Base-by-base conservation (phyloP, 2,797 vertebrate species). In the Dermochelys coriacea region DNA sequence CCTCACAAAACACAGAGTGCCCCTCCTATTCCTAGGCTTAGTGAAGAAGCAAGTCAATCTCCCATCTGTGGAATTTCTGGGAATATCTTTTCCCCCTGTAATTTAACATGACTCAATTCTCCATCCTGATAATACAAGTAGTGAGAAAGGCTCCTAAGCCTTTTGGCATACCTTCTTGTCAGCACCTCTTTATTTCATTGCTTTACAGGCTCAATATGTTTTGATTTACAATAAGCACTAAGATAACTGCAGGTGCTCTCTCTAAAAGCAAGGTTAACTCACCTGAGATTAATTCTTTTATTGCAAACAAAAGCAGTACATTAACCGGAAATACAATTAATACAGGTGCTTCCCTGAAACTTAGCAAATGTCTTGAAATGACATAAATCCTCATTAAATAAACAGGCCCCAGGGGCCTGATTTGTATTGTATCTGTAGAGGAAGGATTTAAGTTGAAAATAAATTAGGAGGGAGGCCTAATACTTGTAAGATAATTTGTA, bases 181-280 rank as follows among this genome's bases (percentile, higher is more conserved):
- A 98, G 98, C 98, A 94, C 98, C 97, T 98, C 97, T 98, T 98
- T 98, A 98, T 98, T 98, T 97, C 95, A 93, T 97, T 98, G 97
- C 97, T 98, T 98, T 98, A 98, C 98, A 98, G 98, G 98, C 98
- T 98, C 98, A 98, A 98, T 97, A 96, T 98, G 98, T 98, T 98
- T 98, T 98, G 98, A 98, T 98, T 98, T 98, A 98, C 97, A 98
- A 98, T 98, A 97, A 97, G 92, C 94, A 96, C 96, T 94, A 94
- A 98, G 98, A 98, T 98, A 98, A 98, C 97, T 98, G 97, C 98
- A 98, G 98, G 98, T 98, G 98, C 98, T 98, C 98, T 97, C 97
- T 97, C 96, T 97, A 97, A 98, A 98, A 97, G 98, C 97, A 96
- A 98, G 98, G 98, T 98, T 98, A 98, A 98, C 98, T 98, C 98